Evolutionary conservation across 2,888 invertebrate genomes (phyloP).

Genomic region (Drosophila parthenogenetica): DNA sequence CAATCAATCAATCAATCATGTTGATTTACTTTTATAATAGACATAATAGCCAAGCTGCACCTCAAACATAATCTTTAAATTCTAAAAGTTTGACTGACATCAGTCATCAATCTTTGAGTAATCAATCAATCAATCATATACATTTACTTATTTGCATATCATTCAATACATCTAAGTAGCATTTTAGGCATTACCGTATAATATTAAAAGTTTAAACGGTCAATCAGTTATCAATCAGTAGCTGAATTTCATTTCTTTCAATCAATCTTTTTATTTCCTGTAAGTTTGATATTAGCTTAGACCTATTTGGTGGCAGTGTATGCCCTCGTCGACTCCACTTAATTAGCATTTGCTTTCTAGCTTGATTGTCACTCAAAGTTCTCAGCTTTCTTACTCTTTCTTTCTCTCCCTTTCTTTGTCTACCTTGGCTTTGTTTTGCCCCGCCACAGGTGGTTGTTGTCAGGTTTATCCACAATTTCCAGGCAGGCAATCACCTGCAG

Average conservation of each 20-base stretch:
- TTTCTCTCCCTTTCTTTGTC: not conserved
- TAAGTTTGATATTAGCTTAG: too few relatives aligned
- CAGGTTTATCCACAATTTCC: slow-evolving; percentile 59
- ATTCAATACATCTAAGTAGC: too few relatives aligned
- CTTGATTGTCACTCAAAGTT: not conserved
- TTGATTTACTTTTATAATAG: too few relatives aligned
- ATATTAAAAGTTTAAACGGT: not conserved
- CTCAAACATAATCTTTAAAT: too few relatives aligned
- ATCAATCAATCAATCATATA: not conserved
- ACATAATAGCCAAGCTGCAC: too few relatives aligned
- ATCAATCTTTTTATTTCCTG: not conserved
- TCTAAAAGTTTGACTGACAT: too few relatives aligned
- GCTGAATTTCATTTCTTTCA: not conserved
- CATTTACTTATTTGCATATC: too few relatives aligned
- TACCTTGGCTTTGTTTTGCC: slow-evolving; percentile 16
- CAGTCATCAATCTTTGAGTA: not conserved
- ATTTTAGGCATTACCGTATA: not conserved
- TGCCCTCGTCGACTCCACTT: not conserved
- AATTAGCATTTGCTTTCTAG: not conserved
- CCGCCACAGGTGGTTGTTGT: slow-evolving; percentile 72
- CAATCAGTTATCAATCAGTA: not conserved
- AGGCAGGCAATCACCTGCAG: slow-evolving; percentile 45
- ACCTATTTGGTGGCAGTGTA: slow-evolving; percentile 2
- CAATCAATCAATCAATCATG: not conserved
- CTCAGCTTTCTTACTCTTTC: not conserved